Conservation (phyloP, 2,888 invertebrate species). For the Apoda limacodes region DNA sequence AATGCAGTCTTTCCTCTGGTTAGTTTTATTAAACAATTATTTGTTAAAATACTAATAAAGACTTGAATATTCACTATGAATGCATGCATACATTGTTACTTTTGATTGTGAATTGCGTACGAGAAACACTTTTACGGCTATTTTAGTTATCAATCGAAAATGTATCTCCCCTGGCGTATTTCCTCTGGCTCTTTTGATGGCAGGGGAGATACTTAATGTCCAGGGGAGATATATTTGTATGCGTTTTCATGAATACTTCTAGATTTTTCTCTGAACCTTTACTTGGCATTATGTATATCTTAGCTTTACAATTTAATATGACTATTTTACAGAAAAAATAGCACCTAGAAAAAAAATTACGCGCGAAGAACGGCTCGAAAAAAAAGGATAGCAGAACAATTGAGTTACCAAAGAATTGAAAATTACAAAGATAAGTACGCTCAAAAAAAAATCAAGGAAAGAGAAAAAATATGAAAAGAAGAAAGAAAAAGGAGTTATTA, state of each 20-base stretch:
- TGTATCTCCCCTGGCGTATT: too few relatives aligned
- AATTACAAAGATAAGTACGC: constrained; percentile 11
- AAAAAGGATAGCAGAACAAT: constrained; percentile 5
- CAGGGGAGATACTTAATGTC: too few relatives aligned
- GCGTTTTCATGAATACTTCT: too few relatives aligned
- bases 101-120: constrained; percentile 12
- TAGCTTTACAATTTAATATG: too few relatives aligned
- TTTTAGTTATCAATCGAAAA: too few relatives aligned
- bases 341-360: constrained; percentile 9
- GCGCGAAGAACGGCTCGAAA: constrained; percentile 7
- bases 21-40: constrained; percentile 10
- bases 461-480: too few relatives aligned
- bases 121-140: constrained; percentile 15
- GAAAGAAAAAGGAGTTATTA: too few relatives aligned
- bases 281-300: too few relatives aligned
- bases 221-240: too few relatives aligned
- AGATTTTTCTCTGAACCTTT: too few relatives aligned
- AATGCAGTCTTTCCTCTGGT: constrained; percentile 13
- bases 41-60: constrained; percentile 12
- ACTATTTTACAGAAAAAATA: constrained; percentile 7
- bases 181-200: too few relatives aligned
- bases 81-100: constrained; percentile 13
- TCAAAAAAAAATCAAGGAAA: constrained; percentile 12
- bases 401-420: constrained; percentile 13
- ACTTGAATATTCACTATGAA: too few relatives aligned